Conservation (phyloP, 2,113 vertebrate genomes). For the Melospiza georgiana region DNA sequence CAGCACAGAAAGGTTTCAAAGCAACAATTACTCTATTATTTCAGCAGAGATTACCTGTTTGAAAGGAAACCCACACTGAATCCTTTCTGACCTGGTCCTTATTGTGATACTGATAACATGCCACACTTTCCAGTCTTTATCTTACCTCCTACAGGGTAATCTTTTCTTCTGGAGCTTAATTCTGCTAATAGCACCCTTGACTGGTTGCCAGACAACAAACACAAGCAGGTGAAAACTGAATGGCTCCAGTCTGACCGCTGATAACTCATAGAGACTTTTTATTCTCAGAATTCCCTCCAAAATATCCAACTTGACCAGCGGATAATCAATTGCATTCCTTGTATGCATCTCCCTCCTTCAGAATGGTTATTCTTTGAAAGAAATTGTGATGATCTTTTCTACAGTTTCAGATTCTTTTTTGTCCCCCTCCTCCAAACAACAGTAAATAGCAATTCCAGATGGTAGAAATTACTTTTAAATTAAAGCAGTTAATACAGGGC, state of each 20-base stretch:
- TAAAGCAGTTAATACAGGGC: conserved; percentile 33
- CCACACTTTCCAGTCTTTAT: conserved; percentile 77
- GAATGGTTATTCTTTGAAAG: neutral
- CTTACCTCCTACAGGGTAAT: conserved; percentile 74
- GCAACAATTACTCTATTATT: conserved; percentile 76
- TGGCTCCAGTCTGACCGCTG: conserved; percentile 73
- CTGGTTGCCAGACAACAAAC: conserved; percentile 80
- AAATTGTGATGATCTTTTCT: conserved; percentile 48
- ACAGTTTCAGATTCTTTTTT: conserved; percentile 38
- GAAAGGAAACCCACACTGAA: conserved; percentile 71
- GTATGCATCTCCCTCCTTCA: neutral
- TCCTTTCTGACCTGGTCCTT: conserved; percentile 71
- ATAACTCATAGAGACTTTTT: conserved; percentile 71
- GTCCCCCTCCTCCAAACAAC: neutral
- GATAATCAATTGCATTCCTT: conserved; percentile 54
- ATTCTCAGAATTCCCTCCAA: conserved; percentile 70
- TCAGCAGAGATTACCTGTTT: conserved; percentile 72
- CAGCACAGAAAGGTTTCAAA: conserved; percentile 59
- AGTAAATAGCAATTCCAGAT: conserved; percentile 46
- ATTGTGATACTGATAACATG: conserved; percentile 76
- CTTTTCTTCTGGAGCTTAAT: conserved; percentile 77
- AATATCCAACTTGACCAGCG: conserved; percentile 56
- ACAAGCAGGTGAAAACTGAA: conserved; percentile 77
- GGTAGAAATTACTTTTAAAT: conserved; percentile 59
- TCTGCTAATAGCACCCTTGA: conserved; percentile 80